phyloP scores from a whole-genome alignment of 2,888 invertebrate genomes.

The Tridacna gigas region DNA sequence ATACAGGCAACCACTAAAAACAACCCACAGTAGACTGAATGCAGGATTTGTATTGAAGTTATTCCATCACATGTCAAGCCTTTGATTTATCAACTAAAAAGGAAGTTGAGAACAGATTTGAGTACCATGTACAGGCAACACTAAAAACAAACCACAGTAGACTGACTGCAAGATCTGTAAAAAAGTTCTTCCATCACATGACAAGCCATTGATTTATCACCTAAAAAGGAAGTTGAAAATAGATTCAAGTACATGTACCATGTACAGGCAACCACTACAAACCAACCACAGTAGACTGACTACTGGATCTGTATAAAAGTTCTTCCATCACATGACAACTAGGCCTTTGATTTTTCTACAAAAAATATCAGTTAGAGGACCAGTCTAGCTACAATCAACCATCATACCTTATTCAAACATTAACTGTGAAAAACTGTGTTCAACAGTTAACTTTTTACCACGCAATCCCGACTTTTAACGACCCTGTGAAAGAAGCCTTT shows the following conservation, averaged over 20 bases:
- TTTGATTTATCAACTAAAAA: not conserved
- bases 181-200: not conserved
- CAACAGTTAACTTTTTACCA: no score
- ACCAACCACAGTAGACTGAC: not conserved
- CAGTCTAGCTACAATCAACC: not conserved
- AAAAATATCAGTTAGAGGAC: not conserved
- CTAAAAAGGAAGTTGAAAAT: constrained; percentile 11
- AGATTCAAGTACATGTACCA: constrained; percentile 33
- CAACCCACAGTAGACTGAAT: not conserved
- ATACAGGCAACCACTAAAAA: not conserved
- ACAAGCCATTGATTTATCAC: not conserved
- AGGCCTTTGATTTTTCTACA: not conserved
- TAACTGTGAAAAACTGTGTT: no score
- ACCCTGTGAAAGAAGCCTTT: no score
- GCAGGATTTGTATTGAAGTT: not conserved
- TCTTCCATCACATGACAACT: not conserved
- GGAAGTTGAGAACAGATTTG: constrained; percentile 34
- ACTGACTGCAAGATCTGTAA: not conserved
- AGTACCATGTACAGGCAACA: constrained; percentile 7
- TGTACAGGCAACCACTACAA: not conserved
- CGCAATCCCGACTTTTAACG: no score
- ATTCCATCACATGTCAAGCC: not conserved
- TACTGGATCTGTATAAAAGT: not conserved
- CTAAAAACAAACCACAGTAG: not conserved
- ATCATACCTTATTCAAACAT: no score